These are phyloP conservation scores for Muscicapa adusta DNA, from an alignment of 2,113 vertebrate species.

Conservation along the genomic window DNA sequence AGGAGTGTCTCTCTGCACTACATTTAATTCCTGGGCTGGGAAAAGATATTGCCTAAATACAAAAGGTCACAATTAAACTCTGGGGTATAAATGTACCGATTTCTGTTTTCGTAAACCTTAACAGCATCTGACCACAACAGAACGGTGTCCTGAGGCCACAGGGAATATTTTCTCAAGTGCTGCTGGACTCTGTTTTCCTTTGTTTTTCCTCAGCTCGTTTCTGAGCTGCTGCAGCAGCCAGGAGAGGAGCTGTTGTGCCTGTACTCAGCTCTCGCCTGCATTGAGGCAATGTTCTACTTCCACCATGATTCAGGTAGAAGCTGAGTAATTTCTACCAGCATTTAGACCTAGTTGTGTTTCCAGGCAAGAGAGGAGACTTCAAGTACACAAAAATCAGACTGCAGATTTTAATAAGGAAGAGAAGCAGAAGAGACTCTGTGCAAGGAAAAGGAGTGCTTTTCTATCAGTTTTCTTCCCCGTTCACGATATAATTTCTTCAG, in stretches of 20 bases:
- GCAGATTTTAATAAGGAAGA: background rate
- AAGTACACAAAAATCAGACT: background rate
- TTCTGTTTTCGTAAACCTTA: constrained; percentile 7
- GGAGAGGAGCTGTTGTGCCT: constrained; percentile 29
- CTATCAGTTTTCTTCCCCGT: background rate
- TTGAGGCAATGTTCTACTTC: background rate
- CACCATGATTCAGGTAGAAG: background rate
- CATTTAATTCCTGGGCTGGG: constrained; percentile 22
- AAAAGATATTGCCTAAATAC: constrained; percentile 1
- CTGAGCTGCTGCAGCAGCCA: background rate
- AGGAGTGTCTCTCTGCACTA: background rate
- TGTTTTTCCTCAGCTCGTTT: background rate
- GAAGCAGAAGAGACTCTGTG: background rate
- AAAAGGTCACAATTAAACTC: constrained; percentile 38
- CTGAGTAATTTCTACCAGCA: background rate
- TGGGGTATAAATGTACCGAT: background rate
- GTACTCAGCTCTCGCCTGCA: background rate
- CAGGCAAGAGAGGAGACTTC: background rate
- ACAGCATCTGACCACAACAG: background rate
- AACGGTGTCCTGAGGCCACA: constrained; percentile 3
- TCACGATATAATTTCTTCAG: background rate
- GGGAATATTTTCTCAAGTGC: background rate
- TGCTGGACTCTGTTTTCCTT: background rate
- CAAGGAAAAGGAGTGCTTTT: background rate
- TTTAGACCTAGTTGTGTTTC: background rate